A percentile compares a stretch with the other conserved stretches of the same genome.
Conservation (phyloP, 2,888 invertebrate species). For the Adelphocoris suturalis region DNA sequence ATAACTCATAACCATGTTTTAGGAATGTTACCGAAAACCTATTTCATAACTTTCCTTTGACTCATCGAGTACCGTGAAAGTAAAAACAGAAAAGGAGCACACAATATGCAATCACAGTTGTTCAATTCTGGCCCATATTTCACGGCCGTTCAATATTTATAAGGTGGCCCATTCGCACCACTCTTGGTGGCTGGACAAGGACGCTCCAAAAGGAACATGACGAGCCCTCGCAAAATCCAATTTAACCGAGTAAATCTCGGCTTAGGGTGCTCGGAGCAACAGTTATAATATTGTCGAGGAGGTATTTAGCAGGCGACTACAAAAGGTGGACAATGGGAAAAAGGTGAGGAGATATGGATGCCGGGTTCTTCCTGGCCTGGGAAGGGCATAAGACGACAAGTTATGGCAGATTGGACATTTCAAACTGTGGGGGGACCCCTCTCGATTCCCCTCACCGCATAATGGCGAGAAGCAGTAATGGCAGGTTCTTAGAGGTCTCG, state of each 20-base stretch:
- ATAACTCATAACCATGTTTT: no score
- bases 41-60: no score
- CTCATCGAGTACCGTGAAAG: no score
- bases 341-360: slow-evolving; percentile 9
- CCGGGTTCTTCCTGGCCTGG: background rate
- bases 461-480: slow-evolving; percentile 27
- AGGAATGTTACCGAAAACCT: no score
- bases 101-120: slow-evolving; percentile 31
- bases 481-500: slow-evolving; percentile 13
- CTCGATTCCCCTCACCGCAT: slow-evolving; percentile 9
- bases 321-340: slow-evolving; percentile 26
- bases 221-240: slow-evolving; percentile 47
- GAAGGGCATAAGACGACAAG: slow-evolving; percentile 51
- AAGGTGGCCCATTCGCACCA: background rate
- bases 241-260: slow-evolving; percentile 55
- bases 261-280: slow-evolving; percentile 44
- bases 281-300: slow-evolving; percentile 51
- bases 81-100: background rate
- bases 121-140: background rate
- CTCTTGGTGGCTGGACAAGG: background rate
- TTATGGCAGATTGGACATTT: slow-evolving; percentile 58
- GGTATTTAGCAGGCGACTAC: slow-evolving; percentile 49
- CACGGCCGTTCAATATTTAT: slow-evolving; percentile 11
- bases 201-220: background rate
- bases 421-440: slow-evolving; percentile 26